Percentiles rank a stretch among this genome's conserved stretches.
Conservation (phyloP, 2,888 invertebrate genomes). For the Drosophila algonquin region DNA sequence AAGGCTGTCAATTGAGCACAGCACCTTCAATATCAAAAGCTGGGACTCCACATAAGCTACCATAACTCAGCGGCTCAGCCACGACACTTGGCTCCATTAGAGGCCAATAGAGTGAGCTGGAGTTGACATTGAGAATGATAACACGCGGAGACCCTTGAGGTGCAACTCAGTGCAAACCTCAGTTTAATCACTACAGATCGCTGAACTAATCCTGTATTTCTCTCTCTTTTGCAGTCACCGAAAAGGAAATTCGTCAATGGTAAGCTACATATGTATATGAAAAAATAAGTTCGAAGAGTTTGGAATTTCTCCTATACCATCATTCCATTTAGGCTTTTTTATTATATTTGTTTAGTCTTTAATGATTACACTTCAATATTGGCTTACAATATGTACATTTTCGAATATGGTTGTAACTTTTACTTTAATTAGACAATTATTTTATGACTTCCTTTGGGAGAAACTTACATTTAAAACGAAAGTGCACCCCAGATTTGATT, state of each 20-base stretch:
- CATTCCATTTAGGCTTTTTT: too few relatives aligned
- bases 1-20: constrained; percentile 53
- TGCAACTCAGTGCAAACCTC: too few relatives aligned
- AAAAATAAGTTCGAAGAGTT: too few relatives aligned
- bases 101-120: not conserved
- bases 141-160: not conserved
- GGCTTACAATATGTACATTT: not conserved
- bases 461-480: constrained; percentile 20
- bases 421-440: not conserved
- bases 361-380: too few relatives aligned
- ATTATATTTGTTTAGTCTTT: constrained; percentile 1
- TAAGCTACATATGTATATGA: constrained; percentile 84
- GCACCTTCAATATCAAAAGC: constrained; percentile 61
- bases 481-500: constrained; percentile 14
- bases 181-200: not conserved
- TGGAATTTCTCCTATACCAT: too few relatives aligned
- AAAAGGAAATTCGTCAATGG: constrained; percentile 95
- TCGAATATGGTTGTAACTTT: not conserved
- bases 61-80: constrained; percentile 64
- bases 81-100: constrained; percentile 37
- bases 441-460: not conserved
- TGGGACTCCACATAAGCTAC: constrained; percentile 49
- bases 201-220: constrained; percentile 16
- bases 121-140: constrained; percentile 22
- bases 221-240: constrained; percentile 89